These are phyloP conservation scores for Dicrostonyx torquatus DNA, from an alignment of 2,797 vertebrate species.

Conservation along the genomic window DNA sequence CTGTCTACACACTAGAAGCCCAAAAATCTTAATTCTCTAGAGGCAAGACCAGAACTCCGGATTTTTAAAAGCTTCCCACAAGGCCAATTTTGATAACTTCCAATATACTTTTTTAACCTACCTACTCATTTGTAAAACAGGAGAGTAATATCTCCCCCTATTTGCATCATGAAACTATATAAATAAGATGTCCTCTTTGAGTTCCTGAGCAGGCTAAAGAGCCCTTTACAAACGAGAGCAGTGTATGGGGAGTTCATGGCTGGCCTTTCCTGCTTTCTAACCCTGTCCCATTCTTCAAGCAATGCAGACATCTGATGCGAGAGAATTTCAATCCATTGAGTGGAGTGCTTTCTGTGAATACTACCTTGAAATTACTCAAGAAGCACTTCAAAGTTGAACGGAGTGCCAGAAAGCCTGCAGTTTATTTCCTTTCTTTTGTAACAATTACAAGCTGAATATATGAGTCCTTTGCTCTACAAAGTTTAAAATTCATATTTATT, in stretches of 20 bases:
- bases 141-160: background rate
- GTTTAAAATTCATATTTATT: constrained; percentile 38
- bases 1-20: background rate
- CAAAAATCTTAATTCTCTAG: background rate
- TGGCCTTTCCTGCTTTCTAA: background rate
- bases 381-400: constrained; percentile 17
- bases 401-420: background rate
- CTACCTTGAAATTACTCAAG: constrained; percentile 42
- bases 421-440: background rate
- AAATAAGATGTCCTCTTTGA: background rate
- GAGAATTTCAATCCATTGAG: background rate
- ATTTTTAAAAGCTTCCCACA: background rate
- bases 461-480: background rate
- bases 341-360: background rate
- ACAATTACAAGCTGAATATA: constrained; percentile 51
- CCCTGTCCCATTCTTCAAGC: background rate
- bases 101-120: background rate
- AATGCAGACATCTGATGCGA: background rate
- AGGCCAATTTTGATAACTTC: background rate
- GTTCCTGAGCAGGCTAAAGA: background rate
- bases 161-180: constrained; percentile 7
- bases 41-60: background rate
- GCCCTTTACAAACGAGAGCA: background rate
- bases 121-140: background rate
- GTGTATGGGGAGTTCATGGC: background rate